Evolutionary conservation across 1,140 invertebrate species (phyloP).

Genomic region (Bombus haemorrhoidalis): DNA sequence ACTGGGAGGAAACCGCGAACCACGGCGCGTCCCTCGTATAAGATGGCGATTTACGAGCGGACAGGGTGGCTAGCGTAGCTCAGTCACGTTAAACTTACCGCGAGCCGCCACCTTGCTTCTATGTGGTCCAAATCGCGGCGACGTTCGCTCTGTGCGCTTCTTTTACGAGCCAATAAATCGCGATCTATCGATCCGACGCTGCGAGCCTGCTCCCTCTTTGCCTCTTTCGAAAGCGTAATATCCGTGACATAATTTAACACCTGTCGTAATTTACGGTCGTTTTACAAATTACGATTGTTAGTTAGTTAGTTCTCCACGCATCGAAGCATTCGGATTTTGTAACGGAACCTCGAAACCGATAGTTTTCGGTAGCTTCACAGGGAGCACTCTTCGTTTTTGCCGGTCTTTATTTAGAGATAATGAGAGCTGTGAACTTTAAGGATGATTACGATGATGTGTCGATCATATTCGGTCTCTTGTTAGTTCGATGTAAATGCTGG

Average conservation of each 20-base stretch:
- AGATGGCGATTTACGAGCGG: slow-evolving; percentile 76
- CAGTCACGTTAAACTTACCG: slow-evolving; percentile 9
- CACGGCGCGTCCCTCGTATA: slow-evolving; percentile 67
- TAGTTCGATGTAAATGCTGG: neutral
- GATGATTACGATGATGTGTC: neutral
- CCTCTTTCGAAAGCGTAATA: slow-evolving; percentile 18
- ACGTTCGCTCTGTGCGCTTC: slow-evolving; percentile 65
- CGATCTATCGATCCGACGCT: slow-evolving; percentile 72
- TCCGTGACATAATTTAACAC: slow-evolving; percentile 25
- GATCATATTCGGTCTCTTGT: neutral
- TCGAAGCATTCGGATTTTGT: neutral
- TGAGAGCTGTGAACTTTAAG: neutral
- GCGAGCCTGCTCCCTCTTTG: slow-evolving; percentile 12
- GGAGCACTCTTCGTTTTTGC: neutral
- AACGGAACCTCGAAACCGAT: neutral
- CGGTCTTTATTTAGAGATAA: neutral
- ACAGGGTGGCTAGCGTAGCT: slow-evolving; percentile 9
- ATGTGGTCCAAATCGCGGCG: slow-evolving; percentile 73
- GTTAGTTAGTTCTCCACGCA: neutral
- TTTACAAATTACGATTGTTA: slow-evolving; percentile 11
- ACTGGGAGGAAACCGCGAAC: slow-evolving; percentile 75
- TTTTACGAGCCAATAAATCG: slow-evolving; percentile 80
- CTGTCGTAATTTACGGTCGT: slow-evolving; percentile 18
- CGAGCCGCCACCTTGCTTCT: slow-evolving; percentile 45
- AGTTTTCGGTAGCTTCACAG: neutral